A percentile compares a stretch with the other conserved stretches of the same genome.
Evolutionary conservation across 2,113 vertebrate genomes (phyloP).

Genomic region (Haliaeetus leucogaster): DNA sequence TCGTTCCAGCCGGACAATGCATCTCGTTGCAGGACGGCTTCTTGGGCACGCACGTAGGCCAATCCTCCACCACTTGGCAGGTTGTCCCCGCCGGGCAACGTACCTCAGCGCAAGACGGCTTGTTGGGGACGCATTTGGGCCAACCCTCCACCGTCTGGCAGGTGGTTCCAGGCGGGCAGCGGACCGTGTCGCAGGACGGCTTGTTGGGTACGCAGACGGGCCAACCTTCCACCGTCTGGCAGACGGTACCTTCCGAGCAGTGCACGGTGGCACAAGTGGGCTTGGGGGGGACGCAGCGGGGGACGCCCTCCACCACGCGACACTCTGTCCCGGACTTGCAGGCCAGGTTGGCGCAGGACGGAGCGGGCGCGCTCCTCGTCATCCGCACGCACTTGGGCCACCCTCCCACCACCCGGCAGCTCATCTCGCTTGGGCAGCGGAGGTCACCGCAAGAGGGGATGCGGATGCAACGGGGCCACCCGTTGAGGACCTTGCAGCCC

Average conservation of each 20-base stretch:
- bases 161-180: not conserved
- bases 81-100: not conserved
- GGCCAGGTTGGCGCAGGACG: not conserved
- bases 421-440: rapidly evolving
- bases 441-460: not conserved
- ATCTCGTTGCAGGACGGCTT: rapidly evolving
- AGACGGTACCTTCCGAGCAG: not conserved
- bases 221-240: not conserved
- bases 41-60: not conserved
- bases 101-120: not conserved
- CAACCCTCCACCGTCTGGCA: not conserved
- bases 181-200: not conserved
- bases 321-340: not conserved
- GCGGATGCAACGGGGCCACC: not conserved
- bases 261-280: not conserved
- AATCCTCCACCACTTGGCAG: not conserved
- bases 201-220: not conserved
- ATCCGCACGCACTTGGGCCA: not conserved
- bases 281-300: not conserved
- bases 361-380: rapidly evolving
- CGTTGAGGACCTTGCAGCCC: not conserved
- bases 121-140: not conserved
- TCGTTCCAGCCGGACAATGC: rapidly evolving
- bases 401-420: not conserved
- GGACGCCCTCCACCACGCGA: not conserved